phyloP scores from a whole-genome alignment of 2,888 invertebrate species.

The Mythimna lalbum region DNA sequence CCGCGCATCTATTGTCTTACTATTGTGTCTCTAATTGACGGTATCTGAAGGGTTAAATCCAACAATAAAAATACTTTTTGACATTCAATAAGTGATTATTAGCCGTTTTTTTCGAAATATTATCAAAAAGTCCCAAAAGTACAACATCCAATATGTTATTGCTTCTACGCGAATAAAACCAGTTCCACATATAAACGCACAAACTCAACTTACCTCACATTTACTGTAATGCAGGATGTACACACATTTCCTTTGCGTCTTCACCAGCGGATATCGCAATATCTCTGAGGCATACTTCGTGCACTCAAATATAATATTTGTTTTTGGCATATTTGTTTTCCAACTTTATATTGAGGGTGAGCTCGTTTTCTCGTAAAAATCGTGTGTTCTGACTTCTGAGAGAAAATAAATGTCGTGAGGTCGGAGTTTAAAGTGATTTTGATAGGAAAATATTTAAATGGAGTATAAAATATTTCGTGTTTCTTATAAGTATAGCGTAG shows the following conservation, averaged over 20 bases:
- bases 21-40: no score
- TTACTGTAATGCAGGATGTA: constrained; percentile 44
- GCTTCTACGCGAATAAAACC: constrained; percentile 13
- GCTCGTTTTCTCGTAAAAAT: constrained; percentile 41
- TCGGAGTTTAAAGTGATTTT: constrained; percentile 20
- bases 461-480: neutral
- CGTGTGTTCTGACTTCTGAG: constrained; percentile 7
- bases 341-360: constrained; percentile 35
- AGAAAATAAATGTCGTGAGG: constrained; percentile 20
- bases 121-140: neutral
- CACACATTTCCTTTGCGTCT: constrained; percentile 48
- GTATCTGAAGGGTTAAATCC: no score
- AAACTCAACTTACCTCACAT: constrained; percentile 16
- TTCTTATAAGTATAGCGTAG: no score
- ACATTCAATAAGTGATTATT: neutral
- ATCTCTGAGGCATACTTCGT: constrained; percentile 48
- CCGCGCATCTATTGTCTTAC: no score
- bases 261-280: constrained; percentile 37
- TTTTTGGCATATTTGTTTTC: constrained; percentile 52
- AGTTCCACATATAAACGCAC: constrained; percentile 15
- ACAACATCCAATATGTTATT: neutral
- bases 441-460: neutral
- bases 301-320: constrained; percentile 59
- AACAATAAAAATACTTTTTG: no score
- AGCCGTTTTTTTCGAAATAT: neutral